Evolutionary conservation across 1,140 invertebrate species (phyloP).

Genomic region (Hypothenemus hampei): DNA sequence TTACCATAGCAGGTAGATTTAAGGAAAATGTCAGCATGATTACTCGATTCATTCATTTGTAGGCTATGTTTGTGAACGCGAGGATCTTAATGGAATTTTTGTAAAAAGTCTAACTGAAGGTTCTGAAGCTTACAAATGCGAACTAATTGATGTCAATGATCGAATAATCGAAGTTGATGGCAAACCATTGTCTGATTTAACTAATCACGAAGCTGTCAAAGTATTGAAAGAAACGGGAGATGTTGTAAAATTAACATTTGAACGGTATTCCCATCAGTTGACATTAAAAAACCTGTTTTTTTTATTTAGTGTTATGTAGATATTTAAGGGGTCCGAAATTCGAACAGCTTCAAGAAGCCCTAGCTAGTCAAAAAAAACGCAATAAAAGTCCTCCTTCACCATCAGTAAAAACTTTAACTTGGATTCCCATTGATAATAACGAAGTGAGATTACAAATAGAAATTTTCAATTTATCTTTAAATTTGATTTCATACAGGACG

Average conservation of each 20-base stretch:
- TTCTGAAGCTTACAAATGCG: constrained; percentile 82
- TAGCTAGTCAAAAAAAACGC: constrained; percentile 59
- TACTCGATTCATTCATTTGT: neutral
- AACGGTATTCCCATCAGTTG: constrained; percentile 48
- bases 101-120: constrained; percentile 91
- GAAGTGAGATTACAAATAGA: constrained; percentile 36
- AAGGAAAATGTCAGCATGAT: neutral
- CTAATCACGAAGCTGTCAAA: constrained; percentile 87
- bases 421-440: constrained; percentile 56
- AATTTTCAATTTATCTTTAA: neutral
- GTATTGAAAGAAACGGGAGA: constrained; percentile 78
- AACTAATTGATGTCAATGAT: constrained; percentile 87
- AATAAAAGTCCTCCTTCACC: constrained; percentile 62
- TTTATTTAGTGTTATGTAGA: constrained; percentile 3
- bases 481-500: constrained; percentile 6
- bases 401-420: constrained; percentile 68
- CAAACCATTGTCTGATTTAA: constrained; percentile 71
- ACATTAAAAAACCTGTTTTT: neutral
- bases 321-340: constrained; percentile 84
- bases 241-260: constrained; percentile 71
- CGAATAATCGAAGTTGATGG: constrained; percentile 87
- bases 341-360: constrained; percentile 81
- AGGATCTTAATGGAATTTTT: constrained; percentile 92
- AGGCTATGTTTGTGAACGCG: constrained; percentile 66
- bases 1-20: constrained; percentile 36